Evolutionary conservation across 1,140 invertebrate species (phyloP).

Genomic region (Ruditapes philippinarum): DNA sequence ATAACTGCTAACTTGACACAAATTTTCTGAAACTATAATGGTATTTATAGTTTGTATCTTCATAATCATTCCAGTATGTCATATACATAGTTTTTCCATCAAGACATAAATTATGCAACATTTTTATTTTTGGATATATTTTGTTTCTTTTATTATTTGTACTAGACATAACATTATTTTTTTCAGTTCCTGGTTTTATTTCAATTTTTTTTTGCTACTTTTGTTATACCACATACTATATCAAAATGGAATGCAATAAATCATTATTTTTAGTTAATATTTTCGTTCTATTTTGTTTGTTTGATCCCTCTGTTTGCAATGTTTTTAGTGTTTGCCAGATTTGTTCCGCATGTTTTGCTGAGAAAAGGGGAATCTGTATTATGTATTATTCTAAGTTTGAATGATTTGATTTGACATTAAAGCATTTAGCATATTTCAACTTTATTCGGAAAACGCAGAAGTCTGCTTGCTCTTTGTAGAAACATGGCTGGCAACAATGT

Average conservation of each 20-base stretch:
- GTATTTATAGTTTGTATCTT: too few species aligned
- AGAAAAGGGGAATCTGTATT: too few species aligned
- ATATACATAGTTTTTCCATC: conserved; percentile 5
- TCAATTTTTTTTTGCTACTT: neutral
- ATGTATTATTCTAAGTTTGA: neutral
- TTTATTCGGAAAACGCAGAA: too few species aligned
- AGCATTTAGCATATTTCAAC: too few species aligned
- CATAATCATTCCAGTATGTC: neutral
- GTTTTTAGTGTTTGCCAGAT: neutral
- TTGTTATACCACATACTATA: neutral
- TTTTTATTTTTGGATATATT: neutral
- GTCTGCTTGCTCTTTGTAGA: too few species aligned
- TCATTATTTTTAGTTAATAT: neutral
- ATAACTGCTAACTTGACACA: too few species aligned
- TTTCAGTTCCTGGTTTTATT: neutral
- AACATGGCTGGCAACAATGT: too few species aligned
- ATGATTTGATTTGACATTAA: neutral
- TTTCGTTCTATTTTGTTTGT: neutral
- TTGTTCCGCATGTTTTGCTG: neutral
- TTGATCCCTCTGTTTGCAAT: neutral
- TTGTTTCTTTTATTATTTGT: neutral
- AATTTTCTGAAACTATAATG: too few species aligned
- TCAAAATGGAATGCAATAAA: conserved; percentile 1
- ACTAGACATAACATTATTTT: neutral
- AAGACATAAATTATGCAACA: neutral